Evolutionary conservation across 37 sponge, comb jelly and placozoan genomes (phyloP).

Genomic region (Oopsacas minuta): DNA sequence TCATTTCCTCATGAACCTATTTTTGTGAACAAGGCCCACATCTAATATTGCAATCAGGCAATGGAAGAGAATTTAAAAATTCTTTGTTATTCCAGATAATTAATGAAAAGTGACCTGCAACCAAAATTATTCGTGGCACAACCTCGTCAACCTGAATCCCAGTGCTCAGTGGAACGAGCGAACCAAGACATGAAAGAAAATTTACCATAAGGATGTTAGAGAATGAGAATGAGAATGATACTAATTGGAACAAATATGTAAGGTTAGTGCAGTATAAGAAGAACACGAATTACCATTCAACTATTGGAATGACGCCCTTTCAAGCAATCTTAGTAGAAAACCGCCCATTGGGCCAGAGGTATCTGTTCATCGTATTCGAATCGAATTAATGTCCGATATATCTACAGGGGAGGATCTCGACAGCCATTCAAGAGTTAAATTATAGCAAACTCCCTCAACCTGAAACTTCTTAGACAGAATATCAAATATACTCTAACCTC

Average conservation of each 20-base stretch:
- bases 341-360: neutral
- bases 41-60: neutral
- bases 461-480: neutral
- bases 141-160: neutral
- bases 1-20: neutral
- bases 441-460: neutral
- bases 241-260: neutral
- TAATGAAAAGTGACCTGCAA: neutral
- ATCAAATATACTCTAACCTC: neutral
- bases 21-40: neutral
- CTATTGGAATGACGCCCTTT: slow-evolving; percentile 1
- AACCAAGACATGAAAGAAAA: neutral
- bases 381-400: neutral
- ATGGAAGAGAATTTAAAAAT: neutral
- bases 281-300: neutral
- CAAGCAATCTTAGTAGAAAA: neutral
- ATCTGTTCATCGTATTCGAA: neutral
- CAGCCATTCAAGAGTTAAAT: neutral
- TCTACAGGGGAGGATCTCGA: neutral
- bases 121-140: neutral
- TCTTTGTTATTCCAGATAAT: neutral
- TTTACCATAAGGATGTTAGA: neutral
- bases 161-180: neutral
- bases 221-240: neutral
- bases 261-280: neutral